A percentile compares a stretch with the other conserved stretches of the same genome.
Conservation (phyloP, 2,797 vertebrate species). For the Pseudopleuronectes americanus region DNA sequence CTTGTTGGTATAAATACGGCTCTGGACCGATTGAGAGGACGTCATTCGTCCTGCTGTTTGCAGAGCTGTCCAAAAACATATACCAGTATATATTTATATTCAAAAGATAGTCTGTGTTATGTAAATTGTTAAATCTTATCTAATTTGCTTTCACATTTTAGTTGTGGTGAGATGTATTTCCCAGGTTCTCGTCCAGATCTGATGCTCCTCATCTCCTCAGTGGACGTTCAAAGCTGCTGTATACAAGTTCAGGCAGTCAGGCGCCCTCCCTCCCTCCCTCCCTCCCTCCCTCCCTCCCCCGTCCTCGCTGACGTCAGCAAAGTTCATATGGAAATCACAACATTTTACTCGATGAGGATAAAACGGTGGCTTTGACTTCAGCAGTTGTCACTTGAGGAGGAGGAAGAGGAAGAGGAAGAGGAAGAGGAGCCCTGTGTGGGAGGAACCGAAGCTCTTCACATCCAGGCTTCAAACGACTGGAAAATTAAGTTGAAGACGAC, state of each 20-base stretch:
- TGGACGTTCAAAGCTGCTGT: background rate
- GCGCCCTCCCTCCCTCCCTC: background rate
- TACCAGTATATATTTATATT: background rate
- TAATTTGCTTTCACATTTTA: too few species aligned
- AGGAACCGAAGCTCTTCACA: conserved; percentile 35
- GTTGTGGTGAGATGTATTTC: too few species aligned
- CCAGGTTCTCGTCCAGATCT: too few species aligned
- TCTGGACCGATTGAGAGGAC: conserved; percentile 18
- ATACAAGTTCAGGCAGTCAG: background rate
- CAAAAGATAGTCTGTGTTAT: too few species aligned
- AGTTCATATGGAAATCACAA: conserved; percentile 15
- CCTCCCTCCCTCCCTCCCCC: too few species aligned
- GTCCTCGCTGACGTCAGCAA: background rate
- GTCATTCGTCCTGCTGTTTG: conserved; percentile 39
- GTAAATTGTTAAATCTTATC: too few species aligned
- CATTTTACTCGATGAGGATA: background rate
- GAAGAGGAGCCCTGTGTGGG: conserved; percentile 25
- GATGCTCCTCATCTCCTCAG: background rate
- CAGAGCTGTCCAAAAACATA: conserved; percentile 5
- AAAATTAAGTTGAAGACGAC: conserved; percentile 39
- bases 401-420: conserved; percentile 20
- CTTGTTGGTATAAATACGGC: conserved; percentile 36
- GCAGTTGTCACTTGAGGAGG: conserved; percentile 46
- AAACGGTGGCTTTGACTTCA: conserved; percentile 53
- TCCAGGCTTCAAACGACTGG: conserved; percentile 38